Evolutionary conservation across 2,113 vertebrate genomes (phyloP).

Genomic region (Phoenicopterus ruber): DNA sequence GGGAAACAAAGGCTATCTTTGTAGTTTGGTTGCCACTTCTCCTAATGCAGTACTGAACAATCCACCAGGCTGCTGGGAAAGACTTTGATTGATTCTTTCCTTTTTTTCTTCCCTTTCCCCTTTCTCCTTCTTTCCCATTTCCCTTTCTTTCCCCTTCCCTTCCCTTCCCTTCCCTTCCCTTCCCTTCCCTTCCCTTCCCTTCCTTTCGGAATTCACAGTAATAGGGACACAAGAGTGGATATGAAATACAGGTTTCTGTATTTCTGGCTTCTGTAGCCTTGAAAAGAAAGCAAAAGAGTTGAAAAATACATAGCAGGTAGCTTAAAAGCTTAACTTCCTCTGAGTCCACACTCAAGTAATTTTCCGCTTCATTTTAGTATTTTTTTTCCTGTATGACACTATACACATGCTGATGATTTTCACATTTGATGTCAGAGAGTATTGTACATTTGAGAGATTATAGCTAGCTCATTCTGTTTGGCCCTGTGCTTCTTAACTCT

Average conservation of each 20-base stretch:
- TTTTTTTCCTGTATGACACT: background rate
- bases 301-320: background rate
- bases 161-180: background rate
- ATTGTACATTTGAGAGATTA: constrained; percentile 21
- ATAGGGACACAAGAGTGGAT: background rate
- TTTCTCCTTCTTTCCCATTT: background rate
- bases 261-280: background rate
- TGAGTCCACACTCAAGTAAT: background rate
- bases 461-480: constrained; percentile 37
- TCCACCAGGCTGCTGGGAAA: background rate
- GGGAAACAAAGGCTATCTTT: background rate
- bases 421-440: constrained; percentile 9
- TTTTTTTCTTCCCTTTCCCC: no score
- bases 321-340: background rate
- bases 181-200: background rate
- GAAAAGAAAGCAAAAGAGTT: background rate
- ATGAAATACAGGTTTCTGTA: background rate
- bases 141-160: background rate
- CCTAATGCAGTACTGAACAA: background rate
- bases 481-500: background rate
- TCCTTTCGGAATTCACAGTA: background rate
- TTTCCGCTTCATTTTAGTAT: background rate
- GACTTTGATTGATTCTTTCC: background rate
- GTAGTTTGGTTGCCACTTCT: background rate
- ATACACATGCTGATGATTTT: constrained; percentile 1